Base-by-base conservation (phyloP, 2,797 vertebrate species). In the Delichon dasypus region DNA sequence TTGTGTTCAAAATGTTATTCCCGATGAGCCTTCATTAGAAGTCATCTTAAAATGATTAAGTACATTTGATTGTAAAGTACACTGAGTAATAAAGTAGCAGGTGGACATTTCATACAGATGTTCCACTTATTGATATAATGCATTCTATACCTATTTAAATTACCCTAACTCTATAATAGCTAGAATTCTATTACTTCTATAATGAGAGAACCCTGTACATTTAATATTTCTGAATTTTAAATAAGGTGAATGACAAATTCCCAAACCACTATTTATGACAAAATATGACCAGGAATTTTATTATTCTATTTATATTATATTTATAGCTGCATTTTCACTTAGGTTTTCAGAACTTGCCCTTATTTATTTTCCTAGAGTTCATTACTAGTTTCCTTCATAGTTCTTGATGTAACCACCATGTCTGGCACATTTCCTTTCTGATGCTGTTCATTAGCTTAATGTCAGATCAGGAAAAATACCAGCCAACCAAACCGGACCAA, bases 181-280 rank as follows among this genome's bases (percentile, higher is more conserved):
- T 96, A 84, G 87, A 98, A 98, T 97, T 96, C 97, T 97, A 98
- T 98, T 98, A 98, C 97, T 98, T 97, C 95, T 96, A 50, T 97
- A 98, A 98, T 97, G 95, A 98, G 85, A 97, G 96, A 97, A 96
- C 72, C n/a, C 91, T 88, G 89, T 97, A 96, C 82, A 91, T 97
- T 98, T 97, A 97, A 98, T 97, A 98, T 97, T 97, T 97, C 96
- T 97, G 98, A 97, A 98, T 98, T 98, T 98, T 98, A 97, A 98
- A 97, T 96, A 97, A 97, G 92, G 95, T 85, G 94, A 97, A 97
- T 97, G 97, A 98, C 91, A 95, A 98, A 98, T 98, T 97, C 94
- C 92, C 88, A 97, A 97, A 98, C 84, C 90, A 95, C 96, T 97
- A 97, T 97, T 98, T 98, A 97, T 95, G 85, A 96, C 94, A 98